These are phyloP conservation scores for Cetonia aurata DNA, from an alignment of 2,888 invertebrate species.

Conservation along the genomic window DNA sequence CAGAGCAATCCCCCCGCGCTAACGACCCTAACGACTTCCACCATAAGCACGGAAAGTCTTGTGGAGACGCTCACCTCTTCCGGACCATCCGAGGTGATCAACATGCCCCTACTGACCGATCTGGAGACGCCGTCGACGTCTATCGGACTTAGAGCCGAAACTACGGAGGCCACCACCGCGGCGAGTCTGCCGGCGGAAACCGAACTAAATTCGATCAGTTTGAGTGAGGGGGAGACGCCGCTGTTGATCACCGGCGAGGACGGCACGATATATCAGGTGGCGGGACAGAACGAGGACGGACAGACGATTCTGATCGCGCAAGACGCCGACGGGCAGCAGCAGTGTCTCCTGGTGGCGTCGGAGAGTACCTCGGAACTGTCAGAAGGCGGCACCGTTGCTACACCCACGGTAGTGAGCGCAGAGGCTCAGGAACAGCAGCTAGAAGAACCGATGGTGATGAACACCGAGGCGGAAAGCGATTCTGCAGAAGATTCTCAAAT, in stretches of 20 bases:
- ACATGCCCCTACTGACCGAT: slow-evolving; percentile 59
- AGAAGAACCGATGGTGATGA: slow-evolving; percentile 48
- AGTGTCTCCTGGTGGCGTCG: slow-evolving; percentile 76
- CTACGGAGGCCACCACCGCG: slow-evolving; percentile 51
- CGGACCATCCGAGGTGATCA: slow-evolving; percentile 55
- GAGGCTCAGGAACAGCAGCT: slow-evolving; percentile 50
- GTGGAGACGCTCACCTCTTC: slow-evolving; percentile 25
- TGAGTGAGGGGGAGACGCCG: slow-evolving; percentile 69
- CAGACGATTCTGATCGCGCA: slow-evolving; percentile 82
- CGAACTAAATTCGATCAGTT: slow-evolving; percentile 51
- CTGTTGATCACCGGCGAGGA: slow-evolving; percentile 87
- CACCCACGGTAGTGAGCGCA: slow-evolving; percentile 52
- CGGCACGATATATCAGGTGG: slow-evolving; percentile 82
- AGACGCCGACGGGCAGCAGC: slow-evolving; percentile 82
- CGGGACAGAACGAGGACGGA: slow-evolving; percentile 82
- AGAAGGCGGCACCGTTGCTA: slow-evolving; percentile 67
- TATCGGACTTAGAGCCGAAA: slow-evolving; percentile 26
- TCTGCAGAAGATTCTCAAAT: slow-evolving; percentile 75
- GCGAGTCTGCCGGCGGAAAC: slow-evolving; percentile 22
- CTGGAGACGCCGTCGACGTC: slow-evolving; percentile 40
- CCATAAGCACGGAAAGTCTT: slow-evolving; percentile 23
- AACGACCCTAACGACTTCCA: slow-evolving; percentile 5
- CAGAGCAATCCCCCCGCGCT: not conserved
- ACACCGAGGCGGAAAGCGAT: slow-evolving; percentile 62
- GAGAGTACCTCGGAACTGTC: slow-evolving; percentile 71